These are phyloP conservation scores for Lichenostomus cassidix DNA, from an alignment of 2,113 vertebrate genomes.

Conservation along the genomic window DNA sequence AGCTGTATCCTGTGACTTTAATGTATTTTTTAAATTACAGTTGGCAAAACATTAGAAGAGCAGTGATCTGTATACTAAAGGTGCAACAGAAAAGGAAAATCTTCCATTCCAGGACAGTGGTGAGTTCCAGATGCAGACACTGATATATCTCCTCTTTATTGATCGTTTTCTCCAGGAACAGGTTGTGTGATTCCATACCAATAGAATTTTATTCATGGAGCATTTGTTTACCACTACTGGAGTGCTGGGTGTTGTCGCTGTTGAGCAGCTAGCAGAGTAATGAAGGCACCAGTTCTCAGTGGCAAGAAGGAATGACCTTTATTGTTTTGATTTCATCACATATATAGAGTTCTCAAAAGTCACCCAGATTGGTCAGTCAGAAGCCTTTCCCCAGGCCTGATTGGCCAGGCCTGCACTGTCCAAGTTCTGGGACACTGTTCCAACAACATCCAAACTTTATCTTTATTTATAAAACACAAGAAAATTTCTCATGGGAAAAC, in stretches of 20 bases:
- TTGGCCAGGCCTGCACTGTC: no score
- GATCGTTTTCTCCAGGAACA: neutral
- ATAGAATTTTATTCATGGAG: neutral
- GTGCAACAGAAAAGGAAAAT: neutral
- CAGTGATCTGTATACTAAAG: neutral
- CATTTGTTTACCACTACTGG: neutral
- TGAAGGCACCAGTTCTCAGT: no score
- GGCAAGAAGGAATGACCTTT: no score
- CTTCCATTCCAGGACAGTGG: neutral
- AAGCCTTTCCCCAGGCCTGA: no score
- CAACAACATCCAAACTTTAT: no score
- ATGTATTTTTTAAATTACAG: neutral
- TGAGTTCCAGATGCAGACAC: neutral
- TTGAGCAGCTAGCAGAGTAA: no score
- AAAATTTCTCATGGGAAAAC: no score
- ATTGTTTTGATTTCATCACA: no score
- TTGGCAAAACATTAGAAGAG: neutral
- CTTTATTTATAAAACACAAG: no score
- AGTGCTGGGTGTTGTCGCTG: neutral
- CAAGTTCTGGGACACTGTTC: no score
- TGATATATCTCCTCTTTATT: neutral
- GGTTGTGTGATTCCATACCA: neutral
- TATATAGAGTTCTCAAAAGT: no score
- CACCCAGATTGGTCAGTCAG: no score
- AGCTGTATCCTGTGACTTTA: neutral